Percentiles rank a stretch among this genome's conserved stretches.
phyloP scores from a whole-genome alignment of 1,140 invertebrate genomes.

The Lepidurus couesii region DNA sequence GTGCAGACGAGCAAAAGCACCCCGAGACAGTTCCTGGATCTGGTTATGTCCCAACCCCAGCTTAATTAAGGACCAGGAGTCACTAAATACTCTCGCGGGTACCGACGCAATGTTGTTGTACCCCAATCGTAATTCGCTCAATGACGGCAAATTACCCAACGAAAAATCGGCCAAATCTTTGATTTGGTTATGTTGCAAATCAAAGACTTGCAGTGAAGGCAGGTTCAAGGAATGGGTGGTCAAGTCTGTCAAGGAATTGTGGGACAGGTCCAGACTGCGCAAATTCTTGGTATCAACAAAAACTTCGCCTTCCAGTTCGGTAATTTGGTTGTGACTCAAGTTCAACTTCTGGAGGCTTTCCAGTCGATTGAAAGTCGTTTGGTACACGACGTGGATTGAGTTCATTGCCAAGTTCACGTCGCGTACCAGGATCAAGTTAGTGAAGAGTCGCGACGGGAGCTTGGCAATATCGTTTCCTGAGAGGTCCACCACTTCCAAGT shows the following conservation, averaged over 20 bases:
- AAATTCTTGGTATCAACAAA: conserved; percentile 60
- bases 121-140: conserved; percentile 29
- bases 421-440: conserved; percentile 60
- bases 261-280: conserved; percentile 66
- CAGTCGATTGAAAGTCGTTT: conserved; percentile 59
- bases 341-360: conserved; percentile 60
- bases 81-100: conserved; percentile 28
- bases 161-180: conserved; percentile 36
- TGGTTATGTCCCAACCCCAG: conserved; percentile 72
- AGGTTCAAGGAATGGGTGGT: conserved; percentile 40
- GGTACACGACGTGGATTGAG: conserved; percentile 43
- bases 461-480: conserved; percentile 67
- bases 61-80: conserved; percentile 23
- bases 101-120: conserved; percentile 31
- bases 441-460: conserved; percentile 58
- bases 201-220: conserved; percentile 31
- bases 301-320: conserved; percentile 29
- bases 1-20: conserved; percentile 67
- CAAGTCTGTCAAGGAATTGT: conserved; percentile 67
- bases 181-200: conserved; percentile 40
- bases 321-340: conserved; percentile 65
- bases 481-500: conserved; percentile 57
- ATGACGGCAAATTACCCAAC: conserved; percentile 32
- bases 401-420: conserved; percentile 69
- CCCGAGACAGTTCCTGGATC: conserved; percentile 65